These are phyloP conservation scores for Progne subis DNA, from an alignment of 2,113 vertebrate genomes.

Conservation along the genomic window DNA sequence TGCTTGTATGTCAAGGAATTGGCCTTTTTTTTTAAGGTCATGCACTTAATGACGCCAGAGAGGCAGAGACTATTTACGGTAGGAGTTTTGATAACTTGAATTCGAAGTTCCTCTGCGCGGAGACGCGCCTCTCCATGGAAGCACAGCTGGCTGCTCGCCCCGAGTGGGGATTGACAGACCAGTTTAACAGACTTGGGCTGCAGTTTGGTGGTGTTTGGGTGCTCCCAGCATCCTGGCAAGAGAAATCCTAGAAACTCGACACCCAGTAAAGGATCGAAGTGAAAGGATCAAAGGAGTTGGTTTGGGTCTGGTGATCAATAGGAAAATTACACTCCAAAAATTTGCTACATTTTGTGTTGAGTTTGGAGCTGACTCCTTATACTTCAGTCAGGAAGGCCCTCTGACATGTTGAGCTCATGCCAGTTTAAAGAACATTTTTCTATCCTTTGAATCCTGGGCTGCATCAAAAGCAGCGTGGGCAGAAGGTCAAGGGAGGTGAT, in stretches of 20 bases:
- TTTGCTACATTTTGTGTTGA: background rate
- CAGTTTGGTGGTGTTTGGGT: accelerated
- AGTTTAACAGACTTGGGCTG: accelerated
- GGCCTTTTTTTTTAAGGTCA: accelerated
- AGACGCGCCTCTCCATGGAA: background rate
- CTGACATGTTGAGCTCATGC: background rate
- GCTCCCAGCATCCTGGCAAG: background rate
- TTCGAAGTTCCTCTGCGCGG: background rate
- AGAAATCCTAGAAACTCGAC: background rate
- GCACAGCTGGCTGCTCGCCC: accelerated
- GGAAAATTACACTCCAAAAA: background rate
- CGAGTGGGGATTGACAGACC: accelerated
- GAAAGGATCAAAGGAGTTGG: background rate
- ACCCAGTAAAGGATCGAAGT: background rate
- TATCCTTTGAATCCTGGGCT: background rate
- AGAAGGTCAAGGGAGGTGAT: background rate
- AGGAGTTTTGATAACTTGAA: accelerated
- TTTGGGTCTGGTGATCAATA: background rate
- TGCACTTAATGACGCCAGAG: background rate
- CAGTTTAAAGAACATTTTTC: background rate
- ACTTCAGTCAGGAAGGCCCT: background rate
- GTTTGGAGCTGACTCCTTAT: background rate
- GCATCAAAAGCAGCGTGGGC: background rate
- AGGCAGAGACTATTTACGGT: accelerated
- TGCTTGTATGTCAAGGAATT: accelerated